Conservation (phyloP, 2,113 vertebrate species). For the Corythaixoides concolor region DNA sequence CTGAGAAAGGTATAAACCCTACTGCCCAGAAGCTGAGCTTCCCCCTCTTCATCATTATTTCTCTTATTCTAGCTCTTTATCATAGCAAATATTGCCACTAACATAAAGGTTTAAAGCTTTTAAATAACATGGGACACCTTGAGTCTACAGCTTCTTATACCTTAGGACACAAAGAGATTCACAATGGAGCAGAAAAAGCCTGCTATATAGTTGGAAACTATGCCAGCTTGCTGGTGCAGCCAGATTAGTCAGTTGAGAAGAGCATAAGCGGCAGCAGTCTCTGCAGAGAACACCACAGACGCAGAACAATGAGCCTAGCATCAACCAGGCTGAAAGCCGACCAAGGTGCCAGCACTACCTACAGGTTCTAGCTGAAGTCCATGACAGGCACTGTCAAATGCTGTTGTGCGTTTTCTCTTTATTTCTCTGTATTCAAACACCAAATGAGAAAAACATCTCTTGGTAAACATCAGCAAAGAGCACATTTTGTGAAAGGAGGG, state of each 20-base stretch:
- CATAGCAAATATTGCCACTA: not conserved
- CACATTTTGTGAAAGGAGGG: not conserved
- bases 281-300: not conserved
- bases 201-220: not conserved
- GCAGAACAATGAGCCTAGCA: not conserved
- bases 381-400: not conserved
- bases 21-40: not conserved
- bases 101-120: not conserved
- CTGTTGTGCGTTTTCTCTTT: not conserved
- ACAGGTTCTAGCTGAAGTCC: not conserved
- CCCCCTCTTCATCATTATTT: not conserved
- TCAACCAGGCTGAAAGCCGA: not conserved
- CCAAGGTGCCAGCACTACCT: not conserved
- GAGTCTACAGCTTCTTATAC: not conserved
- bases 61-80: not conserved
- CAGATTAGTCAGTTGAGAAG: not conserved
- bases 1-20: not conserved
- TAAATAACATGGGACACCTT: not conserved
- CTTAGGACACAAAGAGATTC: not conserved
- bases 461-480: not conserved
- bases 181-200: not conserved
- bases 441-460: fast-evolving
- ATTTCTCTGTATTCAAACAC: not conserved
- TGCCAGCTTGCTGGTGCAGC: not conserved
- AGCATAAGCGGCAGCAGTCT: fast-evolving